Evolutionary conservation across 2,113 vertebrate species (phyloP), one percentile per base, ranked within the genome.

Genomic region (Siniperca knerii): DNA sequence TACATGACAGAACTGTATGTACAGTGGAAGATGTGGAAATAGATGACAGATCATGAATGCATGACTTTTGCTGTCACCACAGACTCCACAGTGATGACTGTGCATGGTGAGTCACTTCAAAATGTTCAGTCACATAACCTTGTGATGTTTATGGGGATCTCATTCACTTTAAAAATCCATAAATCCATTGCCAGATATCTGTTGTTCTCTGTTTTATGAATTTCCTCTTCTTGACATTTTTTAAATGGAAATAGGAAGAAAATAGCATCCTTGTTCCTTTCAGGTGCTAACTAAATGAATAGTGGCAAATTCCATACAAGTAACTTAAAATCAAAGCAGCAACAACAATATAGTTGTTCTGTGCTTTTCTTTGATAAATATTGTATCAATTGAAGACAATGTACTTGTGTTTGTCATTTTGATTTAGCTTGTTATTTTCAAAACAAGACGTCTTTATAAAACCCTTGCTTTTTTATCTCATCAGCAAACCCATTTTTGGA

Each of bases 1-100:
- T 9, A 23, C 13, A 64, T 48, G 71, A 77, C 72, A 60, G 35
- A 62, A 67, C 50, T 62, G 61, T 29, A 25, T 35, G 46, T 64
- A 80, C 48, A 37, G 73, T 40, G 42, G 37, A 79, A 54, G 68
- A 73, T 23, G 44, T 21, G 16, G 67, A 66, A 71, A 60, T 11
- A 40, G 42, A 66, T 29, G 76, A 74, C 55, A 23, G 67, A 79
- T 85, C 79, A 55, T 9, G n/a, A 69, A 73, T 48, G 76, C 54
- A 21, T 50, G 67, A 79, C 70, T 75, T 83, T 16, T 35, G 29
- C 75, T 35, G 42, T 81, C 50, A 55, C 25, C 48, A 23, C 57
- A 35, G 29, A 48, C 52, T 69, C 82, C 68, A 60, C 42, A 3
- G 50, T 46, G 78, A 66, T 55, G 84, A 79, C 76, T 54, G n/a